Evolutionary conservation across 2,113 vertebrate genomes (phyloP).

Genomic region (Hippolais icterina): DNA sequence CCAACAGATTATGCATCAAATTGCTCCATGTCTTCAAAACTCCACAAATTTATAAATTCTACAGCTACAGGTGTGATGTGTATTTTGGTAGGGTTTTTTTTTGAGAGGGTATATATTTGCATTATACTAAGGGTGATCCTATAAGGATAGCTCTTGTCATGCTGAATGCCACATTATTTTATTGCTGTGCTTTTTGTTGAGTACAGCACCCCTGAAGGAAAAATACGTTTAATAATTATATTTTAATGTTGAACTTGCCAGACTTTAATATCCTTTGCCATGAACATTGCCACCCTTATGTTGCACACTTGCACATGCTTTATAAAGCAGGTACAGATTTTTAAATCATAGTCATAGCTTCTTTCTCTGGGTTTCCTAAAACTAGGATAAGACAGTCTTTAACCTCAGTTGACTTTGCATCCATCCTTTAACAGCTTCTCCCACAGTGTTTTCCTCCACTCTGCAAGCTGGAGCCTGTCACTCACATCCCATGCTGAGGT

Average conservation of each 20-base stretch:
- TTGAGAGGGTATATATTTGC: background rate
- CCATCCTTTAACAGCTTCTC: background rate
- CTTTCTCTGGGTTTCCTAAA: background rate
- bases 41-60: background rate
- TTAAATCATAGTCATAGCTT: background rate
- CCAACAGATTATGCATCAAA: background rate
- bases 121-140: background rate
- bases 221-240: background rate
- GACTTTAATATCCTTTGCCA: background rate
- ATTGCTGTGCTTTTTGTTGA: background rate
- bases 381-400: background rate
- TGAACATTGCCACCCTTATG: fast-evolving
- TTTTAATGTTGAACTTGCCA: background rate
- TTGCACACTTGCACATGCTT: background rate
- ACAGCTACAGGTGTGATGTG: background rate
- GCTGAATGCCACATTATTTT: background rate
- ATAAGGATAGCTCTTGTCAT: background rate
- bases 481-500: background rate
- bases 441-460: background rate
- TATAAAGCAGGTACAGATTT: background rate
- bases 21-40: background rate
- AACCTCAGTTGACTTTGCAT: background rate
- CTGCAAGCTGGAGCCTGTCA: background rate
- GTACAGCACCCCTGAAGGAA: background rate
- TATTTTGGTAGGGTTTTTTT: background rate